phyloP scores from a whole-genome alignment of 1,140 invertebrate species.

The Chelonus insularis region DNA sequence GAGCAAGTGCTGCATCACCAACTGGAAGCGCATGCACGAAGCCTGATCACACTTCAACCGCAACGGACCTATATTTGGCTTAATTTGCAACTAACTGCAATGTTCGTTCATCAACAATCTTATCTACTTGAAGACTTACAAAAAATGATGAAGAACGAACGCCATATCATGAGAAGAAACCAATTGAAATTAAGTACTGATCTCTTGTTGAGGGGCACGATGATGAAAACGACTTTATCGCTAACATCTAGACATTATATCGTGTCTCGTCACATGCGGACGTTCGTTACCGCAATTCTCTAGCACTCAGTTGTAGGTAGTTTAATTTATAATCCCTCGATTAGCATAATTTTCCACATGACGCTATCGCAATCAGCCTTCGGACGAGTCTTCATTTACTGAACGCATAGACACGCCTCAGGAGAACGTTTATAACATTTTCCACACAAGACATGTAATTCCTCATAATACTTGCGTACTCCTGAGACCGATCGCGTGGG shows the following conservation, averaged over 20 bases:
- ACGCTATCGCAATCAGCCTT: slow-evolving; percentile 18
- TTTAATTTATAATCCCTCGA: slow-evolving; percentile 55
- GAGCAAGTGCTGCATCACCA: slow-evolving; percentile 71
- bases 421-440: neutral
- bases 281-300: slow-evolving; percentile 20
- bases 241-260: neutral
- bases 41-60: slow-evolving; percentile 61
- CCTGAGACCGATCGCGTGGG: too few species aligned
- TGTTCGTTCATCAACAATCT: slow-evolving; percentile 4
- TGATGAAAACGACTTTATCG: neutral
- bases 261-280: neutral
- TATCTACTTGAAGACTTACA: neutral
- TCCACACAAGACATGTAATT: slow-evolving; percentile 4
- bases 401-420: neutral
- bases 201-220: slow-evolving; percentile 42
- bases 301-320: slow-evolving; percentile 49
- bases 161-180: slow-evolving; percentile 55
- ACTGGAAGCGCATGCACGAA: slow-evolving; percentile 73
- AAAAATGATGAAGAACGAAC: slow-evolving; percentile 36
- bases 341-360: slow-evolving; percentile 49
- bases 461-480: neutral
- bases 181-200: slow-evolving; percentile 53
- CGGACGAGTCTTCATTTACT: neutral
- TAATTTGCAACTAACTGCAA: slow-evolving; percentile 36
- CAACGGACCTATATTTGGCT: slow-evolving; percentile 61